A percentile compares a stretch with the other conserved stretches of the same genome.
Evolutionary conservation across 2,113 vertebrate species (phyloP).

Genomic region (Tachysurus vachellii): DNA sequence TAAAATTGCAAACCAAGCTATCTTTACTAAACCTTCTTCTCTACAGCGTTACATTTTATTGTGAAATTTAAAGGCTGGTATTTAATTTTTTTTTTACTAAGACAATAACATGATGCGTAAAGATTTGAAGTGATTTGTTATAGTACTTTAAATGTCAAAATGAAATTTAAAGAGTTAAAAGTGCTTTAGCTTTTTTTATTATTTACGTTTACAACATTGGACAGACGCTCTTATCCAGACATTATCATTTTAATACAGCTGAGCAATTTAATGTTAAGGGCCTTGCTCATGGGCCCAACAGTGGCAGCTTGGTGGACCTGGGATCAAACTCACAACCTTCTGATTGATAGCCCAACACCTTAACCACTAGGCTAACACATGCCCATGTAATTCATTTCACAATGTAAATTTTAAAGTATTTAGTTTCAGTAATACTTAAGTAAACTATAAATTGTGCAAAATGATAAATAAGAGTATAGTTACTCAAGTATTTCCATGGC

Average conservation of each 20-base stretch:
- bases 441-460: not conserved
- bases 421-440: not conserved
- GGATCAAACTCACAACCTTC: too few species aligned
- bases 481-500: not conserved
- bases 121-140: not conserved
- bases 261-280: not conserved
- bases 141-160: not conserved
- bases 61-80: not conserved
- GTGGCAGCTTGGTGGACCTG: too few species aligned
- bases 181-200: not conserved
- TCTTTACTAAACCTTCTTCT: not conserved
- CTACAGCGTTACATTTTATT: not conserved
- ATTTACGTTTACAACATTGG: not conserved
- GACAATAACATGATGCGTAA: not conserved
- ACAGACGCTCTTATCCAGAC: too few species aligned
- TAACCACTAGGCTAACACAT: too few species aligned
- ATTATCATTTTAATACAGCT: too few species aligned
- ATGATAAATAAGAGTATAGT: not conserved
- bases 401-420: too few species aligned
- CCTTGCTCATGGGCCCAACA: too few species aligned
- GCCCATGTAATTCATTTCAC: not conserved
- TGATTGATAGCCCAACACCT: too few species aligned
- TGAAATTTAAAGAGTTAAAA: not conserved
- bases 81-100: not conserved
- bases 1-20: not conserved